A percentile compares a stretch with the other conserved stretches of the same genome.
Evolutionary conservation across 1,140 invertebrate species (phyloP).

Genomic region (Hydropsyche tenuis): DNA sequence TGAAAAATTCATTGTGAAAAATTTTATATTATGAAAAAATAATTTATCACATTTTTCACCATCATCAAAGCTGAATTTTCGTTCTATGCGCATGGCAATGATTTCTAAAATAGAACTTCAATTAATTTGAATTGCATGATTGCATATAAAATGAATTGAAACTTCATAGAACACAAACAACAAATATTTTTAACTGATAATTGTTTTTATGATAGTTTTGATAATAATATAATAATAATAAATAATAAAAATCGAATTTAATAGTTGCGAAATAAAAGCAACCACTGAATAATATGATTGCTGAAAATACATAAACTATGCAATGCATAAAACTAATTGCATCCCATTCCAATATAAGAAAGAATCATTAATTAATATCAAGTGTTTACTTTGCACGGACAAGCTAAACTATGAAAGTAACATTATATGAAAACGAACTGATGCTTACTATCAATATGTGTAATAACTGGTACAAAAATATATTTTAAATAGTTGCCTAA

Average conservation of each 20-base stretch:
- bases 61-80: constrained; percentile 35
- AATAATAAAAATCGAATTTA: constrained; percentile 1
- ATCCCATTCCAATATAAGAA: constrained; percentile 37
- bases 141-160: constrained; percentile 25
- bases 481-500: constrained; percentile 26
- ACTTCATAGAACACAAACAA: constrained; percentile 23
- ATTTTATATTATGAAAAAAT: no score
- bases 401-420: constrained; percentile 37
- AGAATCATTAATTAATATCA: constrained; percentile 28
- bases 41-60: constrained; percentile 33
- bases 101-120: constrained; percentile 32
- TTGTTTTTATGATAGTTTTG: background rate
- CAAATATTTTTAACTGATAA: constrained; percentile 25
- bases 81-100: constrained; percentile 45
- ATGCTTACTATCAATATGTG: constrained; percentile 26
- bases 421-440: constrained; percentile 24
- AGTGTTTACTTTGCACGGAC: constrained; percentile 36
- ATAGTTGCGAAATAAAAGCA: constrained; percentile 39
- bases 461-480: constrained; percentile 15
- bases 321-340: constrained; percentile 42
- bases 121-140: constrained; percentile 19
- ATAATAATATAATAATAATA: constrained; percentile 15
- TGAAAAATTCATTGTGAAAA: background rate
- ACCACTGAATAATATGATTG: constrained; percentile 45
- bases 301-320: constrained; percentile 39